Base-by-base conservation (phyloP, 2,888 invertebrate genomes). In the Coleophora flavipennella region DNA sequence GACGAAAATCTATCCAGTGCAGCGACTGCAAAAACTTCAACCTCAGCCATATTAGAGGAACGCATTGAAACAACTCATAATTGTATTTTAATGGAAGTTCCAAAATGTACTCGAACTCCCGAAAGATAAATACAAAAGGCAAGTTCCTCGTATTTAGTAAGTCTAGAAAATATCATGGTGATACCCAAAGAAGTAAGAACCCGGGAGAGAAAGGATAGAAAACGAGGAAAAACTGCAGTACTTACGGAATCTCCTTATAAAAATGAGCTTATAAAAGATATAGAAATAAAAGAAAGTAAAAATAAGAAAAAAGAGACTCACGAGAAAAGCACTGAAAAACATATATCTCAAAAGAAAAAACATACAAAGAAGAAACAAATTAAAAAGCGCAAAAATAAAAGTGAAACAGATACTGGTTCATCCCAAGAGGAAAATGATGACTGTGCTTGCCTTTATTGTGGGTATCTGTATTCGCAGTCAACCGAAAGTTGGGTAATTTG, bases 401-500 rank as follows among this genome's bases (percentile, higher is more conserved):
- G 36, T 33, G 33, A 39, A 20, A 35, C 36, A 13, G 35, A 35
- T 12, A n/a, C 25, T 9, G 13, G 28, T 31, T 36, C 38, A 40
- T 42, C 40, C 33, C 39, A 44, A 39, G 39, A 42, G n/a, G 40
- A 42, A 32, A 36, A 40, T 20, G 33, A 45, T 33, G 48, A 51
- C 31, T 42, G 36, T 40, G 36, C 44, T 40, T 48, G 45, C 35
- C 39, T 51, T 12, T 49, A 46, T 44, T 51, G 51, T 48, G 39
- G 41, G 33, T 44, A 44, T 28, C 33, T 45, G 39, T 46, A 43
- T 38, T 46, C 43, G 26, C 34, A 48, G 7, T 48, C 48, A 7
- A 46, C 36, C 33, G 52, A 53, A 45, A 50, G 54, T 26, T 53
- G 49, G 50, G 46, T 53, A 7, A 41, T 39, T 26, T 57, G 51